phyloP scores from a whole-genome alignment of 2,113 vertebrate species.

The Cardinalis cardinalis region DNA sequence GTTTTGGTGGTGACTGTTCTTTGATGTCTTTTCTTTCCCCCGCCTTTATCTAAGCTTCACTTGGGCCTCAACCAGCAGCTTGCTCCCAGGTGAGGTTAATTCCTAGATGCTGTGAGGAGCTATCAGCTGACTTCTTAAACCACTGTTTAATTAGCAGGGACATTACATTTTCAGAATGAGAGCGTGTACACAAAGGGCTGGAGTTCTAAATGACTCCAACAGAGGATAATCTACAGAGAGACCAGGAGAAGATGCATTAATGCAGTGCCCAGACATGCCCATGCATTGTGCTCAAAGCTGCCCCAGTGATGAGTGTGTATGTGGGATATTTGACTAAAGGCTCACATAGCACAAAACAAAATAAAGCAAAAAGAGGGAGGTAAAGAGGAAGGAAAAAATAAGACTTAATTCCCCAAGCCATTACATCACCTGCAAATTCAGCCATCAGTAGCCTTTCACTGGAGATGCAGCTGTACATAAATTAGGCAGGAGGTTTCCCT shows the following conservation, averaged over 20 bases:
- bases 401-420: background rate
- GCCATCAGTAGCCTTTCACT: background rate
- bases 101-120: conserved; percentile 27
- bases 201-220: conserved; percentile 29
- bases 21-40: conserved; percentile 51
- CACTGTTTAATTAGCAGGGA: conserved; percentile 49
- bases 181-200: conserved; percentile 36
- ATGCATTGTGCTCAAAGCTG: conserved; percentile 4
- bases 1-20: conserved; percentile 44
- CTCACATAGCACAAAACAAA: background rate
- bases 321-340: conserved; percentile 26
- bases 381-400: background rate
- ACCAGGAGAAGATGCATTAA: conserved; percentile 3
- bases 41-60: conserved; percentile 44
- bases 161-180: conserved; percentile 45
- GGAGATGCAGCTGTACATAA: background rate
- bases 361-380: background rate
- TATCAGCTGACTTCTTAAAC: conserved; percentile 44
- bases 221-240: conserved; percentile 43
- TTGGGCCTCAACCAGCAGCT: conserved; percentile 38
- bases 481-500: background rate
- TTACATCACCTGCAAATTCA: background rate
- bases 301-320: conserved; percentile 16
- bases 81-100: conserved; percentile 57
- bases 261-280: conserved; percentile 53